Percentiles rank a stretch among this genome's conserved stretches.
Conservation (phyloP, 2,113 vertebrate genomes). For the Megaceryle torquata region DNA sequence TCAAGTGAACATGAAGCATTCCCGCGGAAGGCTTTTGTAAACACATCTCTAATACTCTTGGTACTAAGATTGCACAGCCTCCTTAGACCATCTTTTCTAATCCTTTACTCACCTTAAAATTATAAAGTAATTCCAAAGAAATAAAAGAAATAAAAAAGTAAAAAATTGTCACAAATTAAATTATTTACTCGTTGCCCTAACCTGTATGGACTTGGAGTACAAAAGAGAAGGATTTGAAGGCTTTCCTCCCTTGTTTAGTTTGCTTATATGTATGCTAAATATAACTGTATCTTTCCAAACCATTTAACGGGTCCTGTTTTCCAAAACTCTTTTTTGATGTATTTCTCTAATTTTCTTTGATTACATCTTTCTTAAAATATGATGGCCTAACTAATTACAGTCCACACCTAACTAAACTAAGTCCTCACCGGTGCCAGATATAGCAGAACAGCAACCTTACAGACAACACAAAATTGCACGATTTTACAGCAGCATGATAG, state of each 20-base stretch:
- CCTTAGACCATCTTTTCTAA: not conserved
- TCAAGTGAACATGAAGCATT: not conserved
- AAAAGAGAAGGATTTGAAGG: not conserved
- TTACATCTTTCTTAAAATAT: not conserved
- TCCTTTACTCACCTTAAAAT: not conserved
- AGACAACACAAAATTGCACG: not conserved
- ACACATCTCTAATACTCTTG: not conserved
- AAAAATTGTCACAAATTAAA: not conserved
- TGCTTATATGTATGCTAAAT: not conserved
- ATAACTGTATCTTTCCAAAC: not conserved
- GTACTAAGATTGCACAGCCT: not conserved
- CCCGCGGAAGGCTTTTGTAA: not conserved
- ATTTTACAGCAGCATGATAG: not conserved
- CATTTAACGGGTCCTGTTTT: not conserved
- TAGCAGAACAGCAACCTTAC: not conserved
- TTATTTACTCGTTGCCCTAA: not conserved
- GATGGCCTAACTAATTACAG: not conserved
- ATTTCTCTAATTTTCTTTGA: not conserved
- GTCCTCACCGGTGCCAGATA: not conserved
- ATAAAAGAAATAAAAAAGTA: not conserved
- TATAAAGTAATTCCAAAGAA: not conserved
- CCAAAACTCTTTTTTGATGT: not conserved
- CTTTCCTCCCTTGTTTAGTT: not conserved
- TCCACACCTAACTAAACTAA: not conserved
- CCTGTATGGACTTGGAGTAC: not conserved